Conservation (phyloP, 2,113 vertebrate species). For the Muntiacus reevesi region DNA sequence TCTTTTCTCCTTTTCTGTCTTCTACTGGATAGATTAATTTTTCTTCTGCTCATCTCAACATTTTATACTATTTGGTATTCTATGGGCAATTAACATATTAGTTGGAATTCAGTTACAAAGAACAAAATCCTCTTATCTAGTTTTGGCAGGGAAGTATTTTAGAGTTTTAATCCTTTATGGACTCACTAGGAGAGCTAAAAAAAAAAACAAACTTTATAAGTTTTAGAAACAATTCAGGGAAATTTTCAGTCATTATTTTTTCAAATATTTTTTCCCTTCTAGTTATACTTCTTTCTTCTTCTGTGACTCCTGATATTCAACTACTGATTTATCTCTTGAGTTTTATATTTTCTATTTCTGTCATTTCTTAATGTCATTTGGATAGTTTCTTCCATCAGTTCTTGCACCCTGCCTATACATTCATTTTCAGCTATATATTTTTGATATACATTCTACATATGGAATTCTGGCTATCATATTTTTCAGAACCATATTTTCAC, state of each 20-base stretch:
- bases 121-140: neutral
- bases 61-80: neutral
- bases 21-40: neutral
- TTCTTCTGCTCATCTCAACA: neutral
- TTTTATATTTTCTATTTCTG: neutral
- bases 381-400: neutral
- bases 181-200: neutral
- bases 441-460: neutral
- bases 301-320: neutral
- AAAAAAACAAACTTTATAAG: neutral
- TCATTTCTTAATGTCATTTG: neutral
- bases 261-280: neutral
- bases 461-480: neutral
- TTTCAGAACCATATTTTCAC: neutral
- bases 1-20: neutral
- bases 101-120: neutral
- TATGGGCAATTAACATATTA: neutral
- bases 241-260: neutral
- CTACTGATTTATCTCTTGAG: neutral
- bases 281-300: neutral
- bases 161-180: neutral
- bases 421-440: neutral
- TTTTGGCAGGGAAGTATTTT: neutral
- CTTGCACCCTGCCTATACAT: neutral
- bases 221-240: neutral